These are phyloP conservation scores for Onychomys leucogaster DNA, from an alignment of 2,797 vertebrate species.

Conservation along the genomic window DNA sequence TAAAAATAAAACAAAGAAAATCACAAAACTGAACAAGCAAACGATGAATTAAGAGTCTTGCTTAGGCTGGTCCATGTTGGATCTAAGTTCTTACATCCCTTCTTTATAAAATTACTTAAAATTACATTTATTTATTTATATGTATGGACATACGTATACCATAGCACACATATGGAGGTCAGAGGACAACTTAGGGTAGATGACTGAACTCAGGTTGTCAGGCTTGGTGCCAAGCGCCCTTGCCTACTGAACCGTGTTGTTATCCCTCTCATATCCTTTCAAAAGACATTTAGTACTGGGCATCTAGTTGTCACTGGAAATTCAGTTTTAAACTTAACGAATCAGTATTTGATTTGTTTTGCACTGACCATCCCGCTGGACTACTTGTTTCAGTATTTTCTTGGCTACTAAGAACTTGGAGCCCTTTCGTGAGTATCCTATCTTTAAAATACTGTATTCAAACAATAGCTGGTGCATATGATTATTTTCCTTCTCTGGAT, in stretches of 20 bases:
- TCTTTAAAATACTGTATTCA: slow-evolving; percentile 11
- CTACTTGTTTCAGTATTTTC: slow-evolving; percentile 14
- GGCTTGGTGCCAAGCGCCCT: neutral
- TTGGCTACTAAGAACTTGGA: slow-evolving; percentile 55
- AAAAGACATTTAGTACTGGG: neutral
- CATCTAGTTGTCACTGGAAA: slow-evolving; percentile 28
- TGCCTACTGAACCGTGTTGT: neutral
- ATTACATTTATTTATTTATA: neutral
- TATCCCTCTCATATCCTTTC: neutral
- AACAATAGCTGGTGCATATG: neutral
- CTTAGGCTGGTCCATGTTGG: neutral
- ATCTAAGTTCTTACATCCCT: neutral
- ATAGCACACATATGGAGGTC: neutral
- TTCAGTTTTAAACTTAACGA: neutral
- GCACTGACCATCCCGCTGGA: neutral
- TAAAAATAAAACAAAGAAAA: neutral
- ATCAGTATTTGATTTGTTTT: neutral
- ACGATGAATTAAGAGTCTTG: neutral
- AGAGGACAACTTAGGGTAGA: neutral
- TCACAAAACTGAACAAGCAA: neutral
- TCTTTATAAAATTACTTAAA: neutral
- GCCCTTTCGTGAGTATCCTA: slow-evolving; percentile 23
- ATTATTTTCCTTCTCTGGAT: slow-evolving; percentile 43
- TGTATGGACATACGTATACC: neutral
- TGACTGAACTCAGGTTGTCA: neutral